Evolutionary conservation across 2,888 invertebrate genomes (phyloP).

Genomic region (Dusona sp.): DNA sequence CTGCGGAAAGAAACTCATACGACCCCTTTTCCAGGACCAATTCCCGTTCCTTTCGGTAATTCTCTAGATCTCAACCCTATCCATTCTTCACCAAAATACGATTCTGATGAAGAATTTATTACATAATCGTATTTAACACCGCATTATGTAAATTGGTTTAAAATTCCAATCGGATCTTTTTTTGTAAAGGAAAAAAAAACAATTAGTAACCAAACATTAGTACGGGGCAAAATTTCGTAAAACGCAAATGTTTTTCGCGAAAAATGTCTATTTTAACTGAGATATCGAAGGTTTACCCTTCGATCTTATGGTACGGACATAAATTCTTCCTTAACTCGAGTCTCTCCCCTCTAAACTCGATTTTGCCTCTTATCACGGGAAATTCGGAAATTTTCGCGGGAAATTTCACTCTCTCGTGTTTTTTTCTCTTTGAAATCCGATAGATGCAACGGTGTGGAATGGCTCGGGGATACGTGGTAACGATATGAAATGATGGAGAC

Average conservation of each 20-base stretch:
- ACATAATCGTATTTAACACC: neutral
- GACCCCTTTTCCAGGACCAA: neutral
- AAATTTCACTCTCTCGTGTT: conserved; percentile 31
- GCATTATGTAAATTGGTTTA: neutral
- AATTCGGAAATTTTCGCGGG: conserved; percentile 47
- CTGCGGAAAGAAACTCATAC: neutral
- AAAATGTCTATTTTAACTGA: neutral
- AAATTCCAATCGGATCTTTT: neutral
- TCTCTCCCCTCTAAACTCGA: conserved; percentile 12
- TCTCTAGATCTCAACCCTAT: neutral
- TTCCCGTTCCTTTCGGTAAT: neutral
- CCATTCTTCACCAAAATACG: neutral
- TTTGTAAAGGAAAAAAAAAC: neutral
- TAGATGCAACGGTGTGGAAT: conserved; percentile 55
- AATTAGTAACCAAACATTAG: neutral
- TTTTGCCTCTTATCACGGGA: conserved; percentile 36
- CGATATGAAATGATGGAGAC: conserved; percentile 60
- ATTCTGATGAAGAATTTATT: neutral
- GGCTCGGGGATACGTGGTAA: conserved; percentile 47
- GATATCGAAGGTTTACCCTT: conserved; percentile 3
- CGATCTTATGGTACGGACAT: neutral
- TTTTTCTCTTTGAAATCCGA: conserved; percentile 52
- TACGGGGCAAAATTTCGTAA: neutral
- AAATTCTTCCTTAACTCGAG: conserved; percentile 16
- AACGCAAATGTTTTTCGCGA: neutral